Evolutionary conservation across 2,888 invertebrate genomes (phyloP), one percentile per base, ranked within the genome.

Genomic region (Eristalis intricaria): DNA sequence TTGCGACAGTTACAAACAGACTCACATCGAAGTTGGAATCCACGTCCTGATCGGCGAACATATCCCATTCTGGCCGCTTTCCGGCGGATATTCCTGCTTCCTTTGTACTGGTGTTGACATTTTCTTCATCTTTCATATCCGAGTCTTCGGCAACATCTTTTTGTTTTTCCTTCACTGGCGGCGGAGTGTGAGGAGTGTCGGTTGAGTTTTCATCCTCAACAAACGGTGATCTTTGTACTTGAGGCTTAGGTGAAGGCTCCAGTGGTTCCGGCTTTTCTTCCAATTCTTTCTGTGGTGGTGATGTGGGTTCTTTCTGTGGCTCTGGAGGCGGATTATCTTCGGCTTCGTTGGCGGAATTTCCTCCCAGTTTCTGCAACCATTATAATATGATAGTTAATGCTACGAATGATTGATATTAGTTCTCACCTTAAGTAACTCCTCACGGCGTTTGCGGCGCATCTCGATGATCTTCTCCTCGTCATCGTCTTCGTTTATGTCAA

Each of bases 391-490:
- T 5, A 40, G 19, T 15, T 15, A 10, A 3, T 60, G n/a, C 13
- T 1, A 26, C 23, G 0, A 22, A 50, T 2, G n/a, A 19, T 23
- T 38, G n/a, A 77, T 89, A 87, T 90, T 93, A 97, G 15, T 77
- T 89, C 88, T 90, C 93, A 97, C 97, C 95, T 97, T 97, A 79
- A 98, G 91, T 7, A 99, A 94, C 91, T 97, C 97, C 92, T 98
- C 98, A 58, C 99, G 94, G 91, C 98, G 96, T 91, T 97, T 96
- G 85, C 99, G 95, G 89, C 98, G 94, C 91, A 95, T 95, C 92
- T 98, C 97, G 91, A 99, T 99, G 89, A 98, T 97, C 90, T 96
- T 96, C 92, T 99, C 98, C 91, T 99, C 99, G 90, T 98, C 97
- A 92, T 98, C 98, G 84, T 98, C 98, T 88, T 98, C 97, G 22